Evolutionary conservation across 2,797 vertebrate species (phyloP).

Genomic region (Diplodus sargus): DNA sequence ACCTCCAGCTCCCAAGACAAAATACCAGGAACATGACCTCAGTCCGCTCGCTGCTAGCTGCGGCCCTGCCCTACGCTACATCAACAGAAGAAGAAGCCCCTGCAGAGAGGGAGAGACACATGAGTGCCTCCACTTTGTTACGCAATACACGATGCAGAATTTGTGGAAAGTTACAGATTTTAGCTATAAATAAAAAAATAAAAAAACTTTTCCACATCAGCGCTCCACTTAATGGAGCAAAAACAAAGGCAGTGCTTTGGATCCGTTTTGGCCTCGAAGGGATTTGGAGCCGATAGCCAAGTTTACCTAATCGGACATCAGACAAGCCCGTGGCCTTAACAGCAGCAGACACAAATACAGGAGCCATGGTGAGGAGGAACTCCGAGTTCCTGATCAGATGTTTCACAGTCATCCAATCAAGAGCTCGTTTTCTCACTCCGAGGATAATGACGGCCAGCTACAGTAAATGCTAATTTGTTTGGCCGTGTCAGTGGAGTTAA

Average conservation of each 20-base stretch:
- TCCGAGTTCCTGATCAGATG: slow-evolving; percentile 1
- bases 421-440: not conserved
- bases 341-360: slow-evolving; percentile 4
- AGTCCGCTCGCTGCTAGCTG: not conserved
- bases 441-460: not conserved
- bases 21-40: not conserved
- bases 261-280: not conserved
- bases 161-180: slow-evolving; percentile 1
- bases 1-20: not conserved
- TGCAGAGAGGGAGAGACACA: not conserved
- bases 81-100: not conserved
- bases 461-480: slow-evolving; percentile 8
- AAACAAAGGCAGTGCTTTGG: slow-evolving; percentile 3
- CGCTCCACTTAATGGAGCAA: not conserved
- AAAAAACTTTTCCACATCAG: slow-evolving; percentile 2
- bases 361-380: not conserved
- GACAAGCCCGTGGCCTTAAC: not conserved
- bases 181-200: not conserved
- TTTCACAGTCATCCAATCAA: not conserved
- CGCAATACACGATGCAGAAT: not conserved
- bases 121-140: not conserved
- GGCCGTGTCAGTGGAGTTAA: slow-evolving; percentile 4
- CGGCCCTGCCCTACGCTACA: not conserved
- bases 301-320: slow-evolving; percentile 14
- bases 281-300: not conserved